These are phyloP conservation scores for Abrostola tripartita DNA, from an alignment of 2,888 invertebrate species.

Conservation along the genomic window DNA sequence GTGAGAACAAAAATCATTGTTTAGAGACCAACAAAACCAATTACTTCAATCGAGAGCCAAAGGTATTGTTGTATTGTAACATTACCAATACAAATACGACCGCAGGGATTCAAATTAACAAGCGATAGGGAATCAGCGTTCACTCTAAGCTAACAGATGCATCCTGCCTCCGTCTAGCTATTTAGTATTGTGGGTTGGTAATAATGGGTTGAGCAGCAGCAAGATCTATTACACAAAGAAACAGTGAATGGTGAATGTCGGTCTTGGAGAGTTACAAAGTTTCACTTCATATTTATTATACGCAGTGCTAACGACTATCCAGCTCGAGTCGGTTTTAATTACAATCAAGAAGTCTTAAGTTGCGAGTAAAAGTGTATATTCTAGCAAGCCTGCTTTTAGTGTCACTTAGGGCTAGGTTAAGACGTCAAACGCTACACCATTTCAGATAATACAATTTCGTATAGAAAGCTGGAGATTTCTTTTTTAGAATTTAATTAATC, in stretches of 20 bases:
- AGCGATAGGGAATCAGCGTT: conserved; percentile 13
- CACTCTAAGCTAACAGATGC: conserved; percentile 4
- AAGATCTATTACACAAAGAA: background rate
- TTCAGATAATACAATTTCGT: too few species aligned
- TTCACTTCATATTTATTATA: conserved; percentile 4
- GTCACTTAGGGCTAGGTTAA: background rate
- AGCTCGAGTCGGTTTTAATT: conserved; percentile 1
- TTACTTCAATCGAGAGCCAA: conserved; percentile 20
- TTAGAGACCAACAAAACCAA: conserved; percentile 7
- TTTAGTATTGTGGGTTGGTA: conserved; percentile 3
- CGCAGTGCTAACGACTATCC: conserved; percentile 1
- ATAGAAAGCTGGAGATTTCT: too few species aligned
- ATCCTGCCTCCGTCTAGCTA: background rate
- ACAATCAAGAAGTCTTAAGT: conserved; percentile 3
- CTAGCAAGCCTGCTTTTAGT: background rate
- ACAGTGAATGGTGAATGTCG: conserved; percentile 1
- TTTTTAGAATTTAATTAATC: too few species aligned
- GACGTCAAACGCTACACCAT: too few species aligned
- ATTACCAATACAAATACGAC: conserved; percentile 29
- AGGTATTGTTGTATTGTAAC: conserved; percentile 18
- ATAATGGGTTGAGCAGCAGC: background rate
- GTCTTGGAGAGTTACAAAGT: background rate
- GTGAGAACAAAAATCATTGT: conserved; percentile 8
- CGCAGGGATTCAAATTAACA: conserved; percentile 31
- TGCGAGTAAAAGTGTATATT: conserved; percentile 2